Percentiles rank a stretch among this genome's conserved stretches.
Conservation (phyloP, 2,888 invertebrate species). For the Hyposoter dolosus region DNA sequence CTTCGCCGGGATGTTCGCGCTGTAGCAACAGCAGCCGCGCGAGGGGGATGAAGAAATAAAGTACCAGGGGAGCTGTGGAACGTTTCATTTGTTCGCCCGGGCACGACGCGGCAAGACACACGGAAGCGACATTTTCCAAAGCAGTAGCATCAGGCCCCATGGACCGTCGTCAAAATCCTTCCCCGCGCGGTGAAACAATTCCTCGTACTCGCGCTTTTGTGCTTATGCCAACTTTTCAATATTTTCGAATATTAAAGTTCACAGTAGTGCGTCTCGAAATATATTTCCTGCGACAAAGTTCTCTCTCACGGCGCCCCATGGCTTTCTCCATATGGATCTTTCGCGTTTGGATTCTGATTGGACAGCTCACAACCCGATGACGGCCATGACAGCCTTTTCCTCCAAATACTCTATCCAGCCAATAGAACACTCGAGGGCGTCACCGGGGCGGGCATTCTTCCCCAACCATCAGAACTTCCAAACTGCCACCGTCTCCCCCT, state of each 20-base stretch:
- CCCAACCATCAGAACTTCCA: constrained; percentile 63
- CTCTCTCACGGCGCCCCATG: constrained; percentile 12
- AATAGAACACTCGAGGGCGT: constrained; percentile 84
- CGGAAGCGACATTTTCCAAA: constrained; percentile 68
- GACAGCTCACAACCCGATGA: constrained; percentile 80
- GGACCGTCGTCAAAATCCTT: constrained; percentile 34
- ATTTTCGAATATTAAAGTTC: neutral
- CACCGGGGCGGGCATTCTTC: constrained; percentile 80
- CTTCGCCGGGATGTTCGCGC: constrained; percentile 27
- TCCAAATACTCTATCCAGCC: constrained; percentile 82
- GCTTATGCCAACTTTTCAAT: neutral
- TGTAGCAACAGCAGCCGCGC: constrained; percentile 12
- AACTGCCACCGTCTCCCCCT: constrained; percentile 59
- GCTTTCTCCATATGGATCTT: constrained; percentile 79
- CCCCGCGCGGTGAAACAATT: neutral
- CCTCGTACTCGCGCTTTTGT: neutral
- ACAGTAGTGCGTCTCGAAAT: neutral
- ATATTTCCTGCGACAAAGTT: neutral
- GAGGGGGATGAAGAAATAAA: constrained; percentile 1
- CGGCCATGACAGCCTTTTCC: constrained; percentile 83
- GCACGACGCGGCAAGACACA: constrained; percentile 75
- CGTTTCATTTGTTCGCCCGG: constrained; percentile 77
- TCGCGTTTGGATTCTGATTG: constrained; percentile 79
- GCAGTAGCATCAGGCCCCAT: neutral
- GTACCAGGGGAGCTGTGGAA: constrained; percentile 54